A percentile compares a stretch with the other conserved stretches of the same genome.
phyloP scores from a whole-genome alignment of 2,888 invertebrate species.

The Sminthurinus aureus region DNA sequence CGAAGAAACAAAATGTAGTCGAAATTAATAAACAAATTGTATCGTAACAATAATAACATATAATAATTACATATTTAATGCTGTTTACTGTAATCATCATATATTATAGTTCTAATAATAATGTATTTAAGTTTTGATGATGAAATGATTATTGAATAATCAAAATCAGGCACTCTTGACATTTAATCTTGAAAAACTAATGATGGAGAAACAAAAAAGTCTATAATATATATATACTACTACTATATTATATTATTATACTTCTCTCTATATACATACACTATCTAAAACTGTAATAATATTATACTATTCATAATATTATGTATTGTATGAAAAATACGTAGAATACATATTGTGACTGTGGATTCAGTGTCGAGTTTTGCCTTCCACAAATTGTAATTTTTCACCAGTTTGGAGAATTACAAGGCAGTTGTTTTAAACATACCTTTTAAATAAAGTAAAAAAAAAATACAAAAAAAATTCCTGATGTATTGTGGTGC shows the following conservation, averaged over 20 bases:
- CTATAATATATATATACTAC: background rate
- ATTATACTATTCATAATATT: too few relatives aligned
- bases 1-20: background rate
- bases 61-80: background rate
- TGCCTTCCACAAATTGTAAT: background rate
- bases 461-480: background rate
- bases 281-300: too few relatives aligned
- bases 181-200: background rate
- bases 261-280: too few relatives aligned
- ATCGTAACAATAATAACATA: background rate
- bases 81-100: too few relatives aligned
- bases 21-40: background rate
- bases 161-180: background rate
- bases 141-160: background rate
- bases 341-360: conserved; percentile 13
- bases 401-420: background rate
- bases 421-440: background rate
- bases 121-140: too few relatives aligned
- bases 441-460: background rate
- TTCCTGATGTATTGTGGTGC: background rate
- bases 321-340: too few relatives aligned
- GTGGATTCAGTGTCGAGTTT: background rate
- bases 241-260: too few relatives aligned
- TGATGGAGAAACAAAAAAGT: background rate
- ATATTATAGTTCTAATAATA: too few relatives aligned